A percentile compares a stretch with the other conserved stretches of the same genome.
Evolutionary conservation across 2,113 vertebrate species (phyloP).

Genomic region (Prochilodus magdalenae): DNA sequence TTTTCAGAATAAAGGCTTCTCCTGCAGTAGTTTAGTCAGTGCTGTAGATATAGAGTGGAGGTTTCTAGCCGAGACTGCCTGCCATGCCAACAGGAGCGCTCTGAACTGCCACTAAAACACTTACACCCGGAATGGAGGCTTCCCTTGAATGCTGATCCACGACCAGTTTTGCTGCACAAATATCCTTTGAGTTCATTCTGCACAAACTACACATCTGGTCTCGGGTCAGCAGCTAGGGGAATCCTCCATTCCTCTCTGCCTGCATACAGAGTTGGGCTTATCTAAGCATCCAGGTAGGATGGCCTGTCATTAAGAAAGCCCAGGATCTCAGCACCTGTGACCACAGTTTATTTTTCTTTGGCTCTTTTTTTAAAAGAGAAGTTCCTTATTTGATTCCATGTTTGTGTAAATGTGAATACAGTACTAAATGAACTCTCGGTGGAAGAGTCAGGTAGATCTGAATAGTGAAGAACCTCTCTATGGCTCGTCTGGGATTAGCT

Average conservation of each 20-base stretch:
- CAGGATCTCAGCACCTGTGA: conserved; percentile 27
- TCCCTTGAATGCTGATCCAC: conserved; percentile 37
- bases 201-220: conserved; percentile 22
- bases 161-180: conserved; percentile 19
- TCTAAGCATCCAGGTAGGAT: conserved; percentile 34
- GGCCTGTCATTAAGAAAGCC: conserved; percentile 32
- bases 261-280: conserved; percentile 13
- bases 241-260: not conserved
- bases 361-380: conserved; percentile 17
- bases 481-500: conserved; percentile 33
- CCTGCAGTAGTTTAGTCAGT: too few relatives aligned
- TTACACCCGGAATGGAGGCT: conserved; percentile 25
- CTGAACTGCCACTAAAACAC: conserved; percentile 28
- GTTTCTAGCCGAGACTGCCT: conserved; percentile 12
- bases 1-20: not conserved
- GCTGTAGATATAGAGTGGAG: not conserved
- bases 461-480: conserved; percentile 31
- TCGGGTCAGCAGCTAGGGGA: conserved; percentile 21
- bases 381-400: conserved; percentile 34
- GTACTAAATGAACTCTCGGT: conserved; percentile 41
- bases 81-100: conserved; percentile 39
- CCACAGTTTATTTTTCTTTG: conserved; percentile 29
- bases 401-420: conserved; percentile 57
- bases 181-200: too few relatives aligned
- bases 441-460: conserved; percentile 43